Percentiles rank a stretch among this genome's conserved stretches.
phyloP scores from a whole-genome alignment of 2,888 invertebrate species.

The Gibbula magus region DNA sequence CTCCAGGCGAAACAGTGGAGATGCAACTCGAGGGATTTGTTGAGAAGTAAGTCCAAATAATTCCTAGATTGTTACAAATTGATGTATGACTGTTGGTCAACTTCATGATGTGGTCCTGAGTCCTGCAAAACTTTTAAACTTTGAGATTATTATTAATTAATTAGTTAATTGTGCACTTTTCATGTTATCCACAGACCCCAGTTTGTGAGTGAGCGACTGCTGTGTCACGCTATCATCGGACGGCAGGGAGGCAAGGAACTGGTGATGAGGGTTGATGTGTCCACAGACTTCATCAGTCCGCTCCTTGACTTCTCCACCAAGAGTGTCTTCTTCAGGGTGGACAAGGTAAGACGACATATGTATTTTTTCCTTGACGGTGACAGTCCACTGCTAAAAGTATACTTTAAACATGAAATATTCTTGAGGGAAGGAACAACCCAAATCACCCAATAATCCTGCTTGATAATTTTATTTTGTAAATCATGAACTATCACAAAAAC shows the following conservation, averaged over 20 bases:
- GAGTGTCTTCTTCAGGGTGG: conserved; percentile 72
- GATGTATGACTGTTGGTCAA: background rate
- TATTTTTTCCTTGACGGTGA: background rate
- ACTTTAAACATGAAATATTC: background rate
- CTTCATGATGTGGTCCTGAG: background rate
- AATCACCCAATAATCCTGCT: too few species aligned
- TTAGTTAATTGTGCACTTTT: background rate
- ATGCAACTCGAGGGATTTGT: conserved; percentile 72
- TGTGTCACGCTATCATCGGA: conserved; percentile 75
- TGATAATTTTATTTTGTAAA: too few species aligned
- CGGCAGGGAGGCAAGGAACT: conserved; percentile 75
- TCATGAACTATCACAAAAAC: too few species aligned
- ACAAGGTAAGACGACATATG: conserved; percentile 64
- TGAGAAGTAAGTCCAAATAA: conserved; percentile 54
- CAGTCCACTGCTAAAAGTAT: background rate
- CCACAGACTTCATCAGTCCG: conserved; percentile 74
- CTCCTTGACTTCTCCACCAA: conserved; percentile 74
- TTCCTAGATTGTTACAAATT: background rate
- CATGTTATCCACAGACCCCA: conserved; percentile 63
- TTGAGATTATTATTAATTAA: background rate
- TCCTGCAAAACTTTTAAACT: background rate
- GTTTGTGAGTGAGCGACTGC: conserved; percentile 69
- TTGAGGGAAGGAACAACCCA: too few species aligned
- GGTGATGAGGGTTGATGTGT: conserved; percentile 73
- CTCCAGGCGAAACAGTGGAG: conserved; percentile 71